Evolutionary conservation across 2,113 vertebrate genomes (phyloP).

Genomic region (Cromileptes altivelis): DNA sequence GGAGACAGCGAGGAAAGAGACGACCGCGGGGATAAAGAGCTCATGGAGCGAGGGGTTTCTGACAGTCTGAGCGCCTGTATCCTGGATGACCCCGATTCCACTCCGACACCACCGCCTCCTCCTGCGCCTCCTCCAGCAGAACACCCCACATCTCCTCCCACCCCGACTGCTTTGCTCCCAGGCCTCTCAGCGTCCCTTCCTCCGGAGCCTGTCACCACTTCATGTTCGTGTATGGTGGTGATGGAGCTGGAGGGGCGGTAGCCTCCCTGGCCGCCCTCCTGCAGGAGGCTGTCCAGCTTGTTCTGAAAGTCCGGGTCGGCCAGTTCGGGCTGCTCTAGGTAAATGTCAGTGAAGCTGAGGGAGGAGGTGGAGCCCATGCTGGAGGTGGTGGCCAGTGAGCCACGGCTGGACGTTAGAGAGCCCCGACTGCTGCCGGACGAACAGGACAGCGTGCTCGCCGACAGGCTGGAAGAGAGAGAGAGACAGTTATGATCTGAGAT

Average conservation of each 20-base stretch:
- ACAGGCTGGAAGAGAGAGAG: conserved; percentile 84
- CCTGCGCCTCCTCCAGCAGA: conserved; percentile 18
- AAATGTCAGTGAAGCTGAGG: conserved; percentile 95
- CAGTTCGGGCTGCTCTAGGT: conserved; percentile 91
- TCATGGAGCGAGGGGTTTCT: conserved; percentile 94
- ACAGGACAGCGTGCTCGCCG: conserved; percentile 94
- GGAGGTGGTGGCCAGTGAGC: conserved; percentile 93
- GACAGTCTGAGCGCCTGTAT: conserved; percentile 88
- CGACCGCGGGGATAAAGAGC: conserved; percentile 93
- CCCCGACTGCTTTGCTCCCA: neutral
- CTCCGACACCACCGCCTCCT: neutral
- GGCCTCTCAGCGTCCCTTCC: conserved; percentile 1
- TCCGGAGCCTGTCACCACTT: conserved; percentile 86
- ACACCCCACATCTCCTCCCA: conserved; percentile 1
- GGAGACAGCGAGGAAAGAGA: conserved; percentile 96
- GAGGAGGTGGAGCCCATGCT: conserved; percentile 94
- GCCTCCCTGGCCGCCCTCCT: conserved; percentile 82
- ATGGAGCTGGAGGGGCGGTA: conserved; percentile 94
- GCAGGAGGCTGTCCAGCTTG: conserved; percentile 92
- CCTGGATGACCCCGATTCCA: conserved; percentile 50
- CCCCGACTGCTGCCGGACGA: conserved; percentile 96
- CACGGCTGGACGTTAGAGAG: conserved; percentile 93
- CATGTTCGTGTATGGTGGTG: conserved; percentile 96
- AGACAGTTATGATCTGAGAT: neutral
- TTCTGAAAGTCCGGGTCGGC: conserved; percentile 92